phyloP scores from a whole-genome alignment of 1,140 invertebrate species.

The Aphelinus atriplicis region DNA sequence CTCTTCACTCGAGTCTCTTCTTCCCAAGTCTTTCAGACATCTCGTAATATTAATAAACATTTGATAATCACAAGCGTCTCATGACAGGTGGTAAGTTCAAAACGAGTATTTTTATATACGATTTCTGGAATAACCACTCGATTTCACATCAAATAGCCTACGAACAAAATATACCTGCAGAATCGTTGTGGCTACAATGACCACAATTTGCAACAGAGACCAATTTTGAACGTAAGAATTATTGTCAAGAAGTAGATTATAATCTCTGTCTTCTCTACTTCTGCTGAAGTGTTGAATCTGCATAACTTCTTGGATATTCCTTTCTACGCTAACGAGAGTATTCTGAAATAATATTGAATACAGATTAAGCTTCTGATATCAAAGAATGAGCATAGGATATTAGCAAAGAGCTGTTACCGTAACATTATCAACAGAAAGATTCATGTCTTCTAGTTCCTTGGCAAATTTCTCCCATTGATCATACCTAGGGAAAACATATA shows the following conservation, averaged over 20 bases:
- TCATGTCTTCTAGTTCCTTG: constrained; percentile 87
- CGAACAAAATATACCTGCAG: constrained; percentile 89
- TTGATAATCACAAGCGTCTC: no score
- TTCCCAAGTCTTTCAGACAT: constrained; percentile 6
- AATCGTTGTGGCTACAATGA: constrained; percentile 79
- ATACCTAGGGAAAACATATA: constrained; percentile 67
- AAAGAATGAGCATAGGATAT: constrained; percentile 18
- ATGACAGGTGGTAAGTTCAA: no score
- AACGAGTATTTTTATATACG: constrained; percentile 63
- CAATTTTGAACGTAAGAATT: constrained; percentile 87
- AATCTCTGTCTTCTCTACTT: constrained; percentile 81
- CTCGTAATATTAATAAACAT: neutral
- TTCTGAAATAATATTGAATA: constrained; percentile 65
- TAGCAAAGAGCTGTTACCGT: constrained; percentile 69
- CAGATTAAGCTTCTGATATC: constrained; percentile 16
- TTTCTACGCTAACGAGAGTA: constrained; percentile 79
- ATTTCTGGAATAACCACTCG: constrained; percentile 69
- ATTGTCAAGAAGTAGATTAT: constrained; percentile 83
- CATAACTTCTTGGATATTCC: constrained; percentile 86
- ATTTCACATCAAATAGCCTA: constrained; percentile 85
- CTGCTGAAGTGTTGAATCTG: constrained; percentile 83
- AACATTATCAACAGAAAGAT: constrained; percentile 90
- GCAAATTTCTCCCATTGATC: constrained; percentile 94
- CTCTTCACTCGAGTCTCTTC: constrained; percentile 9
- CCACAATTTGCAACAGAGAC: constrained; percentile 87